Base-by-base conservation (phyloP, 2,888 invertebrate genomes). In the Patella pellucida region DNA sequence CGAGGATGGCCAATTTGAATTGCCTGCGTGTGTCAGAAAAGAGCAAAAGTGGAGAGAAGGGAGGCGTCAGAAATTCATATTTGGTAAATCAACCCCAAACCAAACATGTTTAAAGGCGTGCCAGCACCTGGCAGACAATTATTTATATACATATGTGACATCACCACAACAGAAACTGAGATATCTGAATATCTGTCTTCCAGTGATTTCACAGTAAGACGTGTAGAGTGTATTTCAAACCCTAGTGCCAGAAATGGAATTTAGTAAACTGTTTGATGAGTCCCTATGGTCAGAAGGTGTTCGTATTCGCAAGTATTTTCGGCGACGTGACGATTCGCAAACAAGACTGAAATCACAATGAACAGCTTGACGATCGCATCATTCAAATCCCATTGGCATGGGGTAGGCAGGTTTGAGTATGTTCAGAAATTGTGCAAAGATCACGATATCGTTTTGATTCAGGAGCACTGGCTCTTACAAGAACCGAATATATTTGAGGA, bases 391-490 rank as follows among this genome's bases (percentile, higher is more conserved):
- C n/a, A 56, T 56, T n/a, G 56, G 9, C 56, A 56, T 56, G n/a
- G 56, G n/a, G 19, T 56, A n/a, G 56, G 56, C 19, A 56, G 56
- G 19, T 56, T 56, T 56, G 56, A 56, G 19, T 56, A 56, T 19
- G 19, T 56, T n/a, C n/a, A 56, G 19, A n/a, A 56, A n/a, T 19
- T 56, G n/a, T n/a, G n/a, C 19, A 16, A 56, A 16, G 19, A 56
- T 7, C 56, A n/a, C 11, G n/a, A 56, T 19, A 56, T 56, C 11
- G 19, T 56, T 5, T 56, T 56, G 11, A 56, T 56, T 19, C 56
- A 56, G 19, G 56, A 56, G 11, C 56, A 56, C 56, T 56, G 56
- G 56, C 19, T 56, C 16, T 56, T 56, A n/a, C 56, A 56, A 56
- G 19, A 56, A 19, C 56, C n/a, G n/a, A 56, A 16, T n/a, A 16